Base-by-base conservation (phyloP, 2,797 vertebrate species). In the Leptatherina wallacei region DNA sequence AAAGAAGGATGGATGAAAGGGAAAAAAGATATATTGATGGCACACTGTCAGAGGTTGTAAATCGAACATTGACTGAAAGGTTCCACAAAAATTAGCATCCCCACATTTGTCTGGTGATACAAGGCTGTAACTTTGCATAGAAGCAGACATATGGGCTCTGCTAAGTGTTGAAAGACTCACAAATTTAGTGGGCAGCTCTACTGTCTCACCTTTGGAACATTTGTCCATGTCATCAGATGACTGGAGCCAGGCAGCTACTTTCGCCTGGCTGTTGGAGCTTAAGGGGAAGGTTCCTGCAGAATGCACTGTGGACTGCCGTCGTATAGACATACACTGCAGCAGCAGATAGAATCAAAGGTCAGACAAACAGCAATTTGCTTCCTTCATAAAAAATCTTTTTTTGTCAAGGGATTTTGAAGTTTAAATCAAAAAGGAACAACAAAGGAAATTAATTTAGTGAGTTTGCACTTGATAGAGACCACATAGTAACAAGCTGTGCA, bases 161-260 rank as follows among this genome's bases (percentile, higher is more conserved):
- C n/a, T 29, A 49, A 62, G n/a, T 18, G 22, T 11, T 38, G 8
- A 16, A 4, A 58, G 29, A 55, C 3, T 60, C 27, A 38, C 13
- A 16, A 33, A 67, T 55, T 1, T 55, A 0, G 3, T 38, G 7
- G 24, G 32, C 24, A 32, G 30, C 49, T 64, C 42, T 47, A 22
- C 20, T 38, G 18, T 60, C 83, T 91, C 85, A 99, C 98, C 98
- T 97, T 96, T 96, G 42, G 95, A 96, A 90, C 98, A 99, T 85
- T 95, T 97, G 86, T 98, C 97, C 96, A 99, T 97, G 86, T 99
- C 96, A 9, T 97, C 96, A 47, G 97, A 97, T 69, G 96, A 96
- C 91, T 98, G 97, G 3, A 99, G 92, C 97, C 97, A 99, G 63
- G 95, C 94, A 0, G 96, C 94, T 57, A 98, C 94, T 76, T 97